Conservation (phyloP, 2,888 invertebrate species). For the Mactromeris polynyma region DNA sequence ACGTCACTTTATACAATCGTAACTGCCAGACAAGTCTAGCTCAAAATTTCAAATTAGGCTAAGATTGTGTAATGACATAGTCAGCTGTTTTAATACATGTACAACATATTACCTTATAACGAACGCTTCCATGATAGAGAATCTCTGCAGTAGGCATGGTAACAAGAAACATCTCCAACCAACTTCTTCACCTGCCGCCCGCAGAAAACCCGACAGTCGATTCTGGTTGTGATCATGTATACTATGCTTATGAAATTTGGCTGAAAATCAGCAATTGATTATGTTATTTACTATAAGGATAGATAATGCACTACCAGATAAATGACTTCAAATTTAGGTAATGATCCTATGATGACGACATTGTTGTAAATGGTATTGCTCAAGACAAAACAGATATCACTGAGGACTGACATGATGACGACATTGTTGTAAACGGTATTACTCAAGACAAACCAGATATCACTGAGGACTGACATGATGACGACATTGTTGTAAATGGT, state of each 20-base stretch:
- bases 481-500: too few species aligned
- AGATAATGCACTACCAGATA: not conserved
- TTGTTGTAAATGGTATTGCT: not conserved
- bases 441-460: too few species aligned
- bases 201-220: conserved; percentile 65
- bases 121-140: conserved; percentile 64
- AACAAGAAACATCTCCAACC: conserved; percentile 81
- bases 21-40: too few species aligned
- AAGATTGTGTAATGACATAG: too few species aligned
- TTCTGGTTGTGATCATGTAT: conserved; percentile 65
- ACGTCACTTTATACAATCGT: too few species aligned
- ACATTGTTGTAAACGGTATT: too few species aligned
- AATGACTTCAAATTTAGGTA: not conserved
- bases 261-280: conserved; percentile 15
- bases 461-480: too few species aligned
- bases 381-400: too few species aligned
- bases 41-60: too few species aligned
- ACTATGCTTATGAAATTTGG: conserved; percentile 35
- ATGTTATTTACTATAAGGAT: too few species aligned
- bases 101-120: conserved; percentile 69
- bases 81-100: too few species aligned
- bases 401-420: too few species aligned
- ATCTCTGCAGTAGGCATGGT: conserved; percentile 74
- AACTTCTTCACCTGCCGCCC: conserved; percentile 80
- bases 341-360: not conserved